A percentile compares a stretch with the other conserved stretches of the same genome.
Evolutionary conservation across 2,113 vertebrate species (phyloP).

Genomic region (Stigmatopora argus): DNA sequence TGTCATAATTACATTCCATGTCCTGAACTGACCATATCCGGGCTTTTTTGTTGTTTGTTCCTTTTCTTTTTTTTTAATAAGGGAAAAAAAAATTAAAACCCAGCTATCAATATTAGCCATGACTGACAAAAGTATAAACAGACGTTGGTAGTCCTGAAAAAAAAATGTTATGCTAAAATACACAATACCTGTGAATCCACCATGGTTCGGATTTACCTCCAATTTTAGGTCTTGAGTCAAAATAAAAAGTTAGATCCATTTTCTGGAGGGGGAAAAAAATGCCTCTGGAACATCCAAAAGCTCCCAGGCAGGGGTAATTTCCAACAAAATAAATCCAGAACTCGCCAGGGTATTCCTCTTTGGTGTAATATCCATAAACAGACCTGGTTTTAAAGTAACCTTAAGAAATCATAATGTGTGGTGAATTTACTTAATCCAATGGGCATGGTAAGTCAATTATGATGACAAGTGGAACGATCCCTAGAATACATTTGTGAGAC

Average conservation of each 20-base stretch:
- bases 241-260: conserved; percentile 52
- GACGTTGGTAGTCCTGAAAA: conserved; percentile 32
- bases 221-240: conserved; percentile 39
- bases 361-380: conserved; percentile 70
- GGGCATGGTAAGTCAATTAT: conserved; percentile 65
- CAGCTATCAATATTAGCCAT: conserved; percentile 32
- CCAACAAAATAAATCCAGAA: conserved; percentile 71
- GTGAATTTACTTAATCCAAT: conserved; percentile 62
- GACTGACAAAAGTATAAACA: conserved; percentile 22
- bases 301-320: conserved; percentile 55
- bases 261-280: conserved; percentile 28
- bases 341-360: conserved; percentile 70
- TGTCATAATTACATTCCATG: conserved; percentile 35
- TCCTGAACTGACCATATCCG: conserved; percentile 55
- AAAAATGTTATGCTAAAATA: conserved; percentile 15
- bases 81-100: conserved; percentile 41
- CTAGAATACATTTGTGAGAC: conserved; percentile 69
- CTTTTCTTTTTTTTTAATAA: conserved; percentile 4
- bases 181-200: conserved; percentile 49
- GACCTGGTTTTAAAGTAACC: conserved; percentile 65
- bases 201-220: conserved; percentile 52
- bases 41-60: background rate
- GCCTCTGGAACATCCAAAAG: conserved; percentile 62
- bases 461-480: conserved; percentile 64
- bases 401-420: conserved; percentile 64